Base-by-base conservation (phyloP, 2,888 invertebrate genomes). In the Coremacera marginata region DNA sequence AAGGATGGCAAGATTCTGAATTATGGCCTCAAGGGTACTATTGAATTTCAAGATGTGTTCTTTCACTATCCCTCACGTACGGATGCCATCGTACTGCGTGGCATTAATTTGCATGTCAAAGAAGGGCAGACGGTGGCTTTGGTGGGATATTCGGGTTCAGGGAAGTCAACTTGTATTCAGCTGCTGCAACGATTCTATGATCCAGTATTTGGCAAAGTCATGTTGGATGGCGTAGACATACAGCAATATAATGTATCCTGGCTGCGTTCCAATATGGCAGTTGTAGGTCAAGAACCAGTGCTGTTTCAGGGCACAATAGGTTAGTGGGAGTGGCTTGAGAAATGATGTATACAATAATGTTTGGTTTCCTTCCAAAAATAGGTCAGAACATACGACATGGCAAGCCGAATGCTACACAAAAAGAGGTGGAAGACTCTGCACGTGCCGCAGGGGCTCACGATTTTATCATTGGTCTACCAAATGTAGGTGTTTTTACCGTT, bases 231-330 rank as follows among this genome's bases (percentile, higher is more conserved):
- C 0, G 85, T 91, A 57, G 92, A 95, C 84, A 89, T 95, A 52
- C 90, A 91, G 27, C 91, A 92, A 75, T 87, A 95, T 78, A 95
- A 95, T 86, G 92, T 95, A 5, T 89, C 91, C 5, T 94, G 94
- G 92, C 88, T 95, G 44, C 90, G 96, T 70, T 91, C 91, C 49
- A 93, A 95, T 84, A 94, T 96, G 75, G 96, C 95, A 0, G 92
- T 96, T 7, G 96, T 97, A 2, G 94, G 95, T 0, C 96, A 97
- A 87, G 96, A 97, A 82, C 96, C 96, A 0, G 93, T 95, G 14
- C 90, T 97, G 3, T 97, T 97, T 87, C 94, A 94, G 83, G 93
- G 94, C 7, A 93, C 93, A 31, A 95, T 97, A 44, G 86, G 86
- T 86, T 70, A 31, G 31, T 62, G 11, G 25, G 5, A 34, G n/a